Evolutionary conservation across 2,888 invertebrate species (phyloP).

Genomic region (Abrostola tripartita): DNA sequence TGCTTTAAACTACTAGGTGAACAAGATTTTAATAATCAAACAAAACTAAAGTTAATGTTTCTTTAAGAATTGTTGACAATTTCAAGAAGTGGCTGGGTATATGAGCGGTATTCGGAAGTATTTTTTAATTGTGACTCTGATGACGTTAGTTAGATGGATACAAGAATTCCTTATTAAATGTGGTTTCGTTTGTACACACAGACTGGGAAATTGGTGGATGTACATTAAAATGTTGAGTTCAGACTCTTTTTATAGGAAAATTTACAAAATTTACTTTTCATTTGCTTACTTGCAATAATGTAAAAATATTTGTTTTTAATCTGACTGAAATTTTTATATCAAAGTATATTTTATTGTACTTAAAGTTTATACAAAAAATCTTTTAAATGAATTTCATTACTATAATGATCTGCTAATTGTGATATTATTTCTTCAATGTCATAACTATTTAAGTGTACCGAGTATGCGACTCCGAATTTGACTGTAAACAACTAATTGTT

Average conservation of each 20-base stretch:
- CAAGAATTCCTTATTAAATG: slow-evolving; percentile 43
- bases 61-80: slow-evolving; percentile 44
- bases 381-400: slow-evolving; percentile 56
- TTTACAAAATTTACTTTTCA: slow-evolving; percentile 29
- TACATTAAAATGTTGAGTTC: slow-evolving; percentile 26
- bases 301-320: slow-evolving; percentile 49
- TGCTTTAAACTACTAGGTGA: slow-evolving; percentile 51
- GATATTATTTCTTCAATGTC: slow-evolving; percentile 68
- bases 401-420: slow-evolving; percentile 69
- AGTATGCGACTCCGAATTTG: slow-evolving; percentile 62
- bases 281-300: slow-evolving; percentile 49
- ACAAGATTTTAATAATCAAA: slow-evolving; percentile 37
- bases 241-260: slow-evolving; percentile 33
- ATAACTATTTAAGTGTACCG: slow-evolving; percentile 58
- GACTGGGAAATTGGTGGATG: slow-evolving; percentile 36
- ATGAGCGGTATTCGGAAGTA: slow-evolving; percentile 40
- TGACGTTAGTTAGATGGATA: slow-evolving; percentile 25
- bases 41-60: slow-evolving; percentile 31
- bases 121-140: slow-evolving; percentile 26
- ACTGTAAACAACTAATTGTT: slow-evolving; percentile 68
- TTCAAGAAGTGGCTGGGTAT: slow-evolving; percentile 33
- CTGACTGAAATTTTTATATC: slow-evolving; percentile 58
- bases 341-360: slow-evolving; percentile 61
- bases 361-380: slow-evolving; percentile 54
- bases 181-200: slow-evolving; percentile 33